Base-by-base conservation (phyloP, 2,888 invertebrate species). In the Euspilapteryx auroguttella region DNA sequence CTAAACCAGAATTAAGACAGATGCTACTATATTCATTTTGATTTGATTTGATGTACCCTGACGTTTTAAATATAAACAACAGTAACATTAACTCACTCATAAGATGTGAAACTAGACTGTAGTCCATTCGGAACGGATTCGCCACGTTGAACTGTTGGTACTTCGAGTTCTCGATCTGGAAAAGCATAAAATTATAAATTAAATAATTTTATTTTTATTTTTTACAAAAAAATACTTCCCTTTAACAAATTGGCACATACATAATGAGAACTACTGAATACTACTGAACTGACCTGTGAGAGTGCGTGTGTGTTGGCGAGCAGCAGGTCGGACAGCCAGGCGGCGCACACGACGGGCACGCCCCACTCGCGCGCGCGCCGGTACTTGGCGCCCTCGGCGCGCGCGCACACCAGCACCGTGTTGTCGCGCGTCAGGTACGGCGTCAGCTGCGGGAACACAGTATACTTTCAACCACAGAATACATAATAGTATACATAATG, bases 241-340 rank as follows among this genome's bases (percentile, higher is more conserved):
- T 8, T 17, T 17, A 5, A 17, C 17, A 17, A 6, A 17, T 17
- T 17, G 8, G 17, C 17, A 17, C 17, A 8, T 6, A 17, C 17
- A 6, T 17, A 17, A 17, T 17, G 8, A 6, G 17, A 6, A 17
- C 5, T 17, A 17, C 5, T 7, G 6, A 4, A 21, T 5, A 27
- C 14, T 14, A 27, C 4, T 10, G 12, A 27, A 4, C 14, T 31
- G 33, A 71, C 81, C 59, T 90, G 90, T 34, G 87, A 84, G 22
- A 94, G 66, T 0, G 89, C 88, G 35, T 84, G 84, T 56, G 88
- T 83, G 56, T 94, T 89, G 1, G 96, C 96, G 31, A 95, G 83
- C 50, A 95, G 79, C 29, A 97, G 79, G 56, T 97, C 96, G 20
- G 90, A 92, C 37, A 98, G 69, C 96, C 96, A 97, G 40, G 90